Evolutionary conservation across 2,113 vertebrate genomes (phyloP).

Genomic region (Polypterus bichir): DNA sequence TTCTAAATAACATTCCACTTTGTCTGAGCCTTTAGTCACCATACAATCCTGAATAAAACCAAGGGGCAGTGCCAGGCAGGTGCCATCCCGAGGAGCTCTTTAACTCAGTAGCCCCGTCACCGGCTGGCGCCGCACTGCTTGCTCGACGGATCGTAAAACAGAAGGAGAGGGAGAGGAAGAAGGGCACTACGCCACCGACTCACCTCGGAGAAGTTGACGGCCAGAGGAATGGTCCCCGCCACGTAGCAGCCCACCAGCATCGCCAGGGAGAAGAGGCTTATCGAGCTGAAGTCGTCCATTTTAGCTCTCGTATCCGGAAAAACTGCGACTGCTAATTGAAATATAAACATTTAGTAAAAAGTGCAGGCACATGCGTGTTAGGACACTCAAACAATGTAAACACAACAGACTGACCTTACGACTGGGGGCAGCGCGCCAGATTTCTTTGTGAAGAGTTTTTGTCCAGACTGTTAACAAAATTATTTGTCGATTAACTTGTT

Average conservation of each 20-base stretch:
- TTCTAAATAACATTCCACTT: no score
- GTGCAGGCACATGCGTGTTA: not conserved
- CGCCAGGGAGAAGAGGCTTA: conserved; percentile 81
- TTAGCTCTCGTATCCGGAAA: not conserved
- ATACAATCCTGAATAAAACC: no score
- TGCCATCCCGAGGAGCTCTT: no score
- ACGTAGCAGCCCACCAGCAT: conserved; percentile 96
- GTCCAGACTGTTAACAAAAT: not conserved
- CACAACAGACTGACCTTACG: not conserved
- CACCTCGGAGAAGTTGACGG: conserved; percentile 96
- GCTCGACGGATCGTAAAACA: not conserved
- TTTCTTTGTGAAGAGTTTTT: conserved; percentile 2
- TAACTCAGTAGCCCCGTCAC: no score
- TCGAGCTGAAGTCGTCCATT: conserved; percentile 91
- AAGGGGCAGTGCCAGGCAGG: no score
- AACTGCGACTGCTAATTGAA: not conserved
- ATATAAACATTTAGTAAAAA: not conserved
- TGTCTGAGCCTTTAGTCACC: no score
- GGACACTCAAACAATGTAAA: not conserved
- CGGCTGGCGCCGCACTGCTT: not conserved
- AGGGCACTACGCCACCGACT: conserved; percentile 23
- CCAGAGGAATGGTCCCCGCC: conserved; percentile 86
- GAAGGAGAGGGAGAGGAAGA: not conserved
- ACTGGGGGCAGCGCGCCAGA: not conserved
- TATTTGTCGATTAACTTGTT: not conserved